phyloP scores from a whole-genome alignment of 2,888 invertebrate genomes.

The Congeria kusceri region DNA sequence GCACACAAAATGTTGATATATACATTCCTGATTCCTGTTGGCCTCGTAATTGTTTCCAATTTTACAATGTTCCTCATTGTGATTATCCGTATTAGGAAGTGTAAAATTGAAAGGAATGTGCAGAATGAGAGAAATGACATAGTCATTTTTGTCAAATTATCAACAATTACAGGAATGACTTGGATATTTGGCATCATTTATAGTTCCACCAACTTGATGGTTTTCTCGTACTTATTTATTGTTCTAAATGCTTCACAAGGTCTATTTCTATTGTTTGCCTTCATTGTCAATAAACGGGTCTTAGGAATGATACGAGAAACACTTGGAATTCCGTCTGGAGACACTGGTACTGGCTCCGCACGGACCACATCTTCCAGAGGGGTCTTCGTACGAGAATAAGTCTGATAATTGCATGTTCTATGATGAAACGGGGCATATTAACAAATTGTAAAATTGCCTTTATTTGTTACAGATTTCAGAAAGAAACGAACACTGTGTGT shows the following conservation, averaged over 20 bases:
- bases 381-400: too few relatives aligned
- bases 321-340: neutral
- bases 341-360: too few relatives aligned
- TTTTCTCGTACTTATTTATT: slow-evolving; percentile 21
- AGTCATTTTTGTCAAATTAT: slow-evolving; percentile 24
- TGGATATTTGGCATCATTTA: slow-evolving; percentile 31
- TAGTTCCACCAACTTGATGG: neutral
- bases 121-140: slow-evolving; percentile 29
- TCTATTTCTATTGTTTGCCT: slow-evolving; percentile 27
- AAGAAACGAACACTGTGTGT: too few relatives aligned
- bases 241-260: slow-evolving; percentile 28
- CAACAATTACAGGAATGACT: slow-evolving; percentile 28
- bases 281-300: slow-evolving; percentile 23
- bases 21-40: slow-evolving; percentile 24
- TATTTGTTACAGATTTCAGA: too few relatives aligned
- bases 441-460: too few relatives aligned
- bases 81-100: slow-evolving; percentile 7
- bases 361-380: too few relatives aligned
- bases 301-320: slow-evolving; percentile 11
- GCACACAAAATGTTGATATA: slow-evolving; percentile 14
- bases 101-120: slow-evolving; percentile 1
- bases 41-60: slow-evolving; percentile 6
- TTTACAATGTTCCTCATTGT: slow-evolving; percentile 18
- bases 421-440: too few relatives aligned
- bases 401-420: too few relatives aligned